Evolutionary conservation across 1,140 invertebrate species (phyloP).

Genomic region (Zaprionus gabonicus): DNA sequence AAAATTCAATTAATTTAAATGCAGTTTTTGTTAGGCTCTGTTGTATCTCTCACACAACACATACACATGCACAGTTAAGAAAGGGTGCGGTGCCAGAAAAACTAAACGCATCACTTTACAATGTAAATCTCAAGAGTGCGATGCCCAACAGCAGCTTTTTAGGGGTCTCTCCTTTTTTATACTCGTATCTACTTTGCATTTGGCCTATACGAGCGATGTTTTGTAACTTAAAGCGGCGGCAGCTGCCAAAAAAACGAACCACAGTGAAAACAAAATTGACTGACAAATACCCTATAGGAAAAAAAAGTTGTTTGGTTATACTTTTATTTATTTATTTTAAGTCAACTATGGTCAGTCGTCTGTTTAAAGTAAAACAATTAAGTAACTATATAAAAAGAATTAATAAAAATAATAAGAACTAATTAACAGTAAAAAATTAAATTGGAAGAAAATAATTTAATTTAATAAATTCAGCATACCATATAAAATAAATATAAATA

Average conservation of each 20-base stretch:
- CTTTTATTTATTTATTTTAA: too few species aligned
- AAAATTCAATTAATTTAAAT: conserved; percentile 83
- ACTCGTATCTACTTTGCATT: conserved; percentile 51
- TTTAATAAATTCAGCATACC: too few species aligned
- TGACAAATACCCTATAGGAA: neutral
- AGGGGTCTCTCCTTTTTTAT: conserved; percentile 50
- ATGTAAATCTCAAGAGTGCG: conserved; percentile 82
- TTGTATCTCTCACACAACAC: conserved; percentile 18
- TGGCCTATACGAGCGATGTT: conserved; percentile 57
- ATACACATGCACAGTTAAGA: conserved; percentile 2
- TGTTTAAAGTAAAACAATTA: too few species aligned
- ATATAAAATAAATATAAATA: too few species aligned
- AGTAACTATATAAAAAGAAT: too few species aligned
- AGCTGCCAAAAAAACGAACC: conserved; percentile 56
- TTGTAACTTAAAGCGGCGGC: conserved; percentile 54
- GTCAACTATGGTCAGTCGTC: too few species aligned
- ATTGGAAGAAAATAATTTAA: too few species aligned
- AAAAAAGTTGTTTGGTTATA: neutral
- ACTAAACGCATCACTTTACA: conserved; percentile 74
- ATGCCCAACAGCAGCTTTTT: conserved; percentile 63
- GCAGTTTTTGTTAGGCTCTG: conserved; percentile 63
- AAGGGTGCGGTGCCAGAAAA: conserved; percentile 17
- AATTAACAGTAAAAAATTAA: too few species aligned
- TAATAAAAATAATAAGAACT: too few species aligned
- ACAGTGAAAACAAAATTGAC: neutral